phyloP scores from a whole-genome alignment of 2,113 vertebrate genomes.

The Ophiodon elongatus region DNA sequence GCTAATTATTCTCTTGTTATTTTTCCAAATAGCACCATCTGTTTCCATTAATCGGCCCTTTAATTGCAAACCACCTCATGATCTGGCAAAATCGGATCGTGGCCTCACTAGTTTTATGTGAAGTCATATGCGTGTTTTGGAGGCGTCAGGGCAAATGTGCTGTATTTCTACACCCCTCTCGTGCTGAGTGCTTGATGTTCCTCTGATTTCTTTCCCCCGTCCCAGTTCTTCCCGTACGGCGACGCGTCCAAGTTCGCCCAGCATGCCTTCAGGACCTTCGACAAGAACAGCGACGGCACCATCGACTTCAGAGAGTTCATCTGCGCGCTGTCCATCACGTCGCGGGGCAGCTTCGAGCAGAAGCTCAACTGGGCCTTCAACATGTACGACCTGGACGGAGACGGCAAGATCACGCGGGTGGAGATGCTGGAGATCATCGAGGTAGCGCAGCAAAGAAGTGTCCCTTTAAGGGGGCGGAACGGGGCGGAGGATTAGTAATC shows the following conservation, averaged over 20 bases:
- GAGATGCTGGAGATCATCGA: slow-evolving; percentile 99
- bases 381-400: slow-evolving; percentile 98
- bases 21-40: slow-evolving; percentile 3
- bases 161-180: neutral
- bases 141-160: neutral
- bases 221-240: slow-evolving; percentile 96
- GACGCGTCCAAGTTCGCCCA: slow-evolving; percentile 99
- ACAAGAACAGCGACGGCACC: slow-evolving; percentile 97
- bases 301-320: slow-evolving; percentile 99
- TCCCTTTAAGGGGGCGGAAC: neutral
- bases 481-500: neutral
- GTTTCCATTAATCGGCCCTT: slow-evolving; percentile 11
- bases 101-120: neutral
- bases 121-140: neutral
- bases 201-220: slow-evolving; percentile 15
- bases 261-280: slow-evolving; percentile 98
- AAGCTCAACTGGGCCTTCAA: slow-evolving; percentile 99
- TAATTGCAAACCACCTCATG: neutral
- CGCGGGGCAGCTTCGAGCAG: slow-evolving; percentile 97
- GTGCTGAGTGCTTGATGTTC: neutral
- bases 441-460: slow-evolving; percentile 79
- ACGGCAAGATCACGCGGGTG: slow-evolving; percentile 98
- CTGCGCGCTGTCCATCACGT: slow-evolving; percentile 97
- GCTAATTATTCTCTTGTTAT: slow-evolving; percentile 5
- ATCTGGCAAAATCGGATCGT: neutral